Evolutionary conservation across 1,140 invertebrate genomes (phyloP).

Genomic region (Samia ricini): DNA sequence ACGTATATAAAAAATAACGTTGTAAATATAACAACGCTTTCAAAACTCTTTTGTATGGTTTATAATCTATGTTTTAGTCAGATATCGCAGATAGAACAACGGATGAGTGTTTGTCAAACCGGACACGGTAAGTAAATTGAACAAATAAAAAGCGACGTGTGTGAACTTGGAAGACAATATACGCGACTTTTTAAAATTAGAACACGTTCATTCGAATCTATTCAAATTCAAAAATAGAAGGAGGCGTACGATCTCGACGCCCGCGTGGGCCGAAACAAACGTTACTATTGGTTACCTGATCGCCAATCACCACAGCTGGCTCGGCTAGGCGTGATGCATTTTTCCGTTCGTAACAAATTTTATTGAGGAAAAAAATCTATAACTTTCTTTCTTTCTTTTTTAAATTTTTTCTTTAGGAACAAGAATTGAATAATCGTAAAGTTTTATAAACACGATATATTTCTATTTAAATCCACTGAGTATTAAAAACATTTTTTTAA

Average conservation of each 20-base stretch:
- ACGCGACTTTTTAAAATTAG: slow-evolving; percentile 31
- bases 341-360: slow-evolving; percentile 26
- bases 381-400: background rate
- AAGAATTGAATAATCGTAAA: no score
- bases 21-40: no score
- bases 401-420: background rate
- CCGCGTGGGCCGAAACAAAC: slow-evolving; percentile 38
- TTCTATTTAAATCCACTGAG: no score
- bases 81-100: background rate
- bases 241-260: slow-evolving; percentile 52
- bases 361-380: slow-evolving; percentile 34
- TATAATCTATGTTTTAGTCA: background rate
- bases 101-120: background rate
- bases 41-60: no score
- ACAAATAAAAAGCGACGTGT: background rate
- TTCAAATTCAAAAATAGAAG: slow-evolving; percentile 64
- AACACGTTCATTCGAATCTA: slow-evolving; percentile 28
- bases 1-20: no score
- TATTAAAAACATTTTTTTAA: no score
- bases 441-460: no score
- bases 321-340: slow-evolving; percentile 45
- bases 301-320: slow-evolving; percentile 56
- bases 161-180: background rate
- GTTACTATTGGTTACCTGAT: slow-evolving; percentile 49
- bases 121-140: background rate